phyloP scores from a whole-genome alignment of 2,797 vertebrate species.

The Zonotrichia albicollis region DNA sequence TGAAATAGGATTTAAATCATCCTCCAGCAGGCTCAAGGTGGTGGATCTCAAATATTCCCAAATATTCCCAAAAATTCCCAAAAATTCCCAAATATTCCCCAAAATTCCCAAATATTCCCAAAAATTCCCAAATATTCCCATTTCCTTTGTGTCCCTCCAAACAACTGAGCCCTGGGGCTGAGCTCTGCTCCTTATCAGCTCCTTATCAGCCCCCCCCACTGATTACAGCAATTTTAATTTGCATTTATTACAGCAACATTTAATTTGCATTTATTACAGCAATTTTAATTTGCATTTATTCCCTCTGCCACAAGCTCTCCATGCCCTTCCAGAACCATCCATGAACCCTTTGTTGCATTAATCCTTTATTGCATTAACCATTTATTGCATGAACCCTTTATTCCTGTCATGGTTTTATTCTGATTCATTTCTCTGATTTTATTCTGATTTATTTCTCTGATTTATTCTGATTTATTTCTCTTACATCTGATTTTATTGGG shows the following conservation, averaged over 20 bases:
- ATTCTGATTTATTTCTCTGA: too few relatives aligned
- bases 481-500: too few relatives aligned
- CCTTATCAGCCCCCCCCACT: background rate
- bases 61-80: background rate
- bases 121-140: background rate
- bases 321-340: accelerated
- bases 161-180: background rate
- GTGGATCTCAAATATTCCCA: background rate
- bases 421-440: too few relatives aligned
- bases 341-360: too few relatives aligned
- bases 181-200: background rate
- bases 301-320: background rate
- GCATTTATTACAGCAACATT: too few relatives aligned
- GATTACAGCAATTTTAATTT: background rate
- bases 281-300: too few relatives aligned
- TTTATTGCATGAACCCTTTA: background rate
- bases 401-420: too few relatives aligned
- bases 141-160: background rate
- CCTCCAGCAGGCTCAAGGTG: background rate
- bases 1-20: background rate
- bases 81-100: background rate
- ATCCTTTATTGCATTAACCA: too few relatives aligned
- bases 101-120: background rate
- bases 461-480: too few relatives aligned
- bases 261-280: too few relatives aligned